Conservation (phyloP, 2,113 vertebrate genomes). For the Bostrychus sinensis region DNA sequence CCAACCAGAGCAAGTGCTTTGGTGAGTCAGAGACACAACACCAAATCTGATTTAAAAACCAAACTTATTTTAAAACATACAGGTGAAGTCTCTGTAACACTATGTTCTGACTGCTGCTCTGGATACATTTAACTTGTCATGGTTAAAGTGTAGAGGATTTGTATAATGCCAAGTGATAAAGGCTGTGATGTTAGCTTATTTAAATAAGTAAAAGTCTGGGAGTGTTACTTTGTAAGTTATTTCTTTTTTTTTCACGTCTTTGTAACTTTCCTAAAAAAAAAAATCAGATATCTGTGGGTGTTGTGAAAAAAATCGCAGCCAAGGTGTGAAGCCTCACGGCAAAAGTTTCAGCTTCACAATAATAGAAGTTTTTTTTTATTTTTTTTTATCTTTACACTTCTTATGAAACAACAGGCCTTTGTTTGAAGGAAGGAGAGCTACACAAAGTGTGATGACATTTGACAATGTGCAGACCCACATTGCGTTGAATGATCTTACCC, state of each 20-base stretch:
- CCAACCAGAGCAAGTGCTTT: slow-evolving; percentile 99
- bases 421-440: neutral
- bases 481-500: slow-evolving; percentile 37
- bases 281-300: slow-evolving; percentile 26
- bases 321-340: slow-evolving; percentile 17
- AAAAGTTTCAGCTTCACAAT: slow-evolving; percentile 24
- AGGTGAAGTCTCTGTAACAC: neutral
- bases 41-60: neutral
- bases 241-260: slow-evolving; percentile 11
- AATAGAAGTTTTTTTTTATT: slow-evolving; percentile 5
- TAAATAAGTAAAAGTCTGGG: slow-evolving; percentile 5
- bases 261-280: slow-evolving; percentile 7
- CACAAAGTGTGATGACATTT: slow-evolving; percentile 23
- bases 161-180: neutral
- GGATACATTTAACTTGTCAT: neutral
- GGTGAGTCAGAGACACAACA: slow-evolving; percentile 79
- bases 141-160: neutral
- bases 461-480: slow-evolving; percentile 18
- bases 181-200: slow-evolving; percentile 1
- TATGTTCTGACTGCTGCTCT: neutral
- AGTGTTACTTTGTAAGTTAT: neutral
- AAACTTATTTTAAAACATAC: too few species aligned
- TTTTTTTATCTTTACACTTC: slow-evolving; percentile 11
- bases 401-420: neutral
- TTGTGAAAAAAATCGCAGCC: slow-evolving; percentile 40